Conservation (phyloP, 2,113 vertebrate species). For the Chloropsis hardwickii region DNA sequence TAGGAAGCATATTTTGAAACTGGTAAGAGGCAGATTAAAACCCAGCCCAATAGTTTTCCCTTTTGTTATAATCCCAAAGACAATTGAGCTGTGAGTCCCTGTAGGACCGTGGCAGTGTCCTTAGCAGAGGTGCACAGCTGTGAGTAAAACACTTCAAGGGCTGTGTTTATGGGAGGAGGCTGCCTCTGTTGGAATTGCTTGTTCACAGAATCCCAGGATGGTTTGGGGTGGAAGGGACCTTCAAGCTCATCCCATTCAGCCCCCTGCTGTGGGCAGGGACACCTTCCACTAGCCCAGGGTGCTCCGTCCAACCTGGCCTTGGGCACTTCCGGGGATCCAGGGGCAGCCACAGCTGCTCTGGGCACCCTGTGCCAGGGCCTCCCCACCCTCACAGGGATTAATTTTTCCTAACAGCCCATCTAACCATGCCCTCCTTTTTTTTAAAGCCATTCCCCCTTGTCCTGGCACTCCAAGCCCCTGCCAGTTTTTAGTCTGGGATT, state of each 20-base stretch:
- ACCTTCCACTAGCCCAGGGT: fast-evolving
- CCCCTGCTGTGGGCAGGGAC: background rate
- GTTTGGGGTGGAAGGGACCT: too few relatives aligned
- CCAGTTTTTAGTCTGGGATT: background rate
- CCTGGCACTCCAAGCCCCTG: background rate
- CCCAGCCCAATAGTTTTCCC: background rate
- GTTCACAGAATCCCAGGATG: background rate
- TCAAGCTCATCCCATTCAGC: fast-evolving
- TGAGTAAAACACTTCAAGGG: fast-evolving
- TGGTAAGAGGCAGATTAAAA: background rate
- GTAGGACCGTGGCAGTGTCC: background rate
- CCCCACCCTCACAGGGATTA: fast-evolving
- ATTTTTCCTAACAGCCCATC: fast-evolving
- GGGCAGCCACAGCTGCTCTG: background rate
- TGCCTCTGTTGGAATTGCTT: background rate
- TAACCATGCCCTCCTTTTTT: background rate
- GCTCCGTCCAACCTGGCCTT: fast-evolving
- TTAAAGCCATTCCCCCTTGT: background rate
- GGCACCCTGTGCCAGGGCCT: background rate
- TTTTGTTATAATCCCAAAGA: background rate
- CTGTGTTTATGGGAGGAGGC: background rate
- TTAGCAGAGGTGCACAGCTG: background rate
- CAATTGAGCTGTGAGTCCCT: background rate
- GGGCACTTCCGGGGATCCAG: background rate
- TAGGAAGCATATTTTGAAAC: background rate